Base-by-base conservation (phyloP, 2,888 invertebrate genomes). In the Argynnis bischoffii region DNA sequence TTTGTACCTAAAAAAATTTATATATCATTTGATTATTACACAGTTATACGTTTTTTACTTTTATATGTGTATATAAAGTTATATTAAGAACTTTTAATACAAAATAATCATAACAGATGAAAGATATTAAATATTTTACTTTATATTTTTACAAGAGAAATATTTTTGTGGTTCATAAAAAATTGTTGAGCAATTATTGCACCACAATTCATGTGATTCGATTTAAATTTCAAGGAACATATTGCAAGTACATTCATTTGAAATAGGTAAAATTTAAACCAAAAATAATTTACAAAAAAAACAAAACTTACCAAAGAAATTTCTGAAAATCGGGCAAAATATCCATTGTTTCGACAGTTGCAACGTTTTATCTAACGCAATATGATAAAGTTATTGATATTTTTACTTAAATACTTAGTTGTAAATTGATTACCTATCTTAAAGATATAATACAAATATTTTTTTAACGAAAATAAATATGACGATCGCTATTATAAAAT, bases 1-100 rank as follows among this genome's bases (percentile, higher is more conserved):
- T 68, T 91, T 92, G 66, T 88, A 90, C 92, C 92, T 92, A 60
- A 15, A 75, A 26, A 64, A 54, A 47, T n/a, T 8, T 11, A 41
- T 41, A 41, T 2, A n/a, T 21, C 21, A 59, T 15, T 31, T 26
- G 5, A 57, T 47, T 47, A 46, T 15, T 41, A 21, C n/a, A 46
- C 15, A 57, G 4, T 46, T 46, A 16, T 46, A 57, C 3, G 6
- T 11, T 18, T 55, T 18, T 26, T 21, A 18, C 21, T 55, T 15
- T 6, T 16, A 21, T 18, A 11, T 18, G 5, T 55, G 2, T 6
- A 4, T 16, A 18, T 14, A 55, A 14, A 18, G 18, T 55, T 55
- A 21, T 41, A 8, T 0, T 35, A 8, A 35, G 35, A 11, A 41
- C 35, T 41, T 41, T 41, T 41, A 11, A 41, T 41, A 41, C 35